Evolutionary conservation across 2,113 vertebrate species (phyloP).

Genomic region (Amphilophus citrinellus): DNA sequence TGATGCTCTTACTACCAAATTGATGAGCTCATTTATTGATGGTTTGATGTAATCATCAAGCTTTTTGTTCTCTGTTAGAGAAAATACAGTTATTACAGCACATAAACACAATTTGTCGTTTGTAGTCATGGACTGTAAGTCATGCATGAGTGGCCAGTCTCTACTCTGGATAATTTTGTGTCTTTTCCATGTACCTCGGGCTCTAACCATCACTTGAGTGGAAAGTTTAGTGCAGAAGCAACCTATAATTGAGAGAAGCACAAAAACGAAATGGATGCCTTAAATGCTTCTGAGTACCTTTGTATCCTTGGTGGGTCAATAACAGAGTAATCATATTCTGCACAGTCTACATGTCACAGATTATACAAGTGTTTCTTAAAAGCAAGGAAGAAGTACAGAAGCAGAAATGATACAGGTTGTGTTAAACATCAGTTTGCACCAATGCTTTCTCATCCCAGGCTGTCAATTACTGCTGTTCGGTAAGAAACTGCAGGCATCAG

Average conservation of each 20-base stretch:
- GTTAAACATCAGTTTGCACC: conserved; percentile 20
- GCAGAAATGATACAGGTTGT: conserved; percentile 4
- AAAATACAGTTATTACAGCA: neutral
- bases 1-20: neutral
- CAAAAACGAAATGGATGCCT: neutral
- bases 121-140: neutral
- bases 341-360: conserved; percentile 13
- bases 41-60: neutral
- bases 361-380: conserved; percentile 11
- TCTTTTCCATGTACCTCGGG: conserved; percentile 13
- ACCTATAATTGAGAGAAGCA: conserved; percentile 6
- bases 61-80: neutral
- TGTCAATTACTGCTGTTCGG: neutral
- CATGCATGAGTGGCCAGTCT: conserved; percentile 11
- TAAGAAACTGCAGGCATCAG: neutral
- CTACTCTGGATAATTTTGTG: conserved; percentile 14
- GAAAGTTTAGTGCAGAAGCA: neutral
- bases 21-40: neutral
- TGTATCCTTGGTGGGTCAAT: conserved; percentile 7
- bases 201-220: conserved; percentile 35
- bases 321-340: conserved; percentile 17
- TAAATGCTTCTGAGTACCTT: conserved; percentile 13
- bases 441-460: neutral
- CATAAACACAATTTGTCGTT: neutral
- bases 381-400: neutral